Conservation (phyloP, 2,797 vertebrate species). For the Enteromius argenteus region DNA sequence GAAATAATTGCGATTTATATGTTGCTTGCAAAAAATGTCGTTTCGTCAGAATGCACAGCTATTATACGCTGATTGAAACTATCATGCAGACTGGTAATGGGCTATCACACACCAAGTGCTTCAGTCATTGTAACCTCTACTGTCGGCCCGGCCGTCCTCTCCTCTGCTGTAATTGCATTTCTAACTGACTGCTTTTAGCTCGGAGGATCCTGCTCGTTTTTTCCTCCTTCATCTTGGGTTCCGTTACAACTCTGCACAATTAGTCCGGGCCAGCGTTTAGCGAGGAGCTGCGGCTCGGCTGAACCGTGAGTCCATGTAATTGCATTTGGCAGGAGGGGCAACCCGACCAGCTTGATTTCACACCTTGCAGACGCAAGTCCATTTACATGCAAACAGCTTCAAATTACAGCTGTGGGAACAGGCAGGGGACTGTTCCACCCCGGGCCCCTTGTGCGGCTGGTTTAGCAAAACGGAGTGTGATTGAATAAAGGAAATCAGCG, state of each 20-base stretch:
- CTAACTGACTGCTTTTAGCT: conserved; percentile 50
- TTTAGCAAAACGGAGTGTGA: conserved; percentile 16
- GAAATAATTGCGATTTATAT: conserved; percentile 13
- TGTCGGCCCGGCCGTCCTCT: conserved; percentile 41
- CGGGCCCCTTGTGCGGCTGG: neutral
- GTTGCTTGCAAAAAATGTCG: neutral
- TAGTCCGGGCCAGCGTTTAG: conserved; percentile 27
- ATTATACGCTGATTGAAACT: conserved; percentile 42
- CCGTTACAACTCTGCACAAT: conserved; percentile 40
- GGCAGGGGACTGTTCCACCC: neutral
- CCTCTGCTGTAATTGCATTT: conserved; percentile 53
- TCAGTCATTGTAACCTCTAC: conserved; percentile 55
- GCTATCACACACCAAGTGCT: conserved; percentile 46
- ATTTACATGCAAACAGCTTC: conserved; percentile 51
- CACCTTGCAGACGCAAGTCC: conserved; percentile 29
- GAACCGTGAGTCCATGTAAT: conserved; percentile 45
- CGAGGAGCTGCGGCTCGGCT: neutral
- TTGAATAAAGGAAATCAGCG: conserved; percentile 18
- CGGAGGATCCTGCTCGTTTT: conserved; percentile 25
- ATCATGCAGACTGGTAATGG: conserved; percentile 50
- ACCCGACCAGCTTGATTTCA: conserved; percentile 39
- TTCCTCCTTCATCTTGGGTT: conserved; percentile 35
- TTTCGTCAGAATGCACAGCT: neutral
- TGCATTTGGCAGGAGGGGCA: conserved; percentile 39
- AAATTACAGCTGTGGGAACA: conserved; percentile 38